Evolutionary conservation across 2,797 vertebrate genomes (phyloP), one percentile per base, ranked within the genome.

Genomic region (Phrynocephalus vlangalii): DNA sequence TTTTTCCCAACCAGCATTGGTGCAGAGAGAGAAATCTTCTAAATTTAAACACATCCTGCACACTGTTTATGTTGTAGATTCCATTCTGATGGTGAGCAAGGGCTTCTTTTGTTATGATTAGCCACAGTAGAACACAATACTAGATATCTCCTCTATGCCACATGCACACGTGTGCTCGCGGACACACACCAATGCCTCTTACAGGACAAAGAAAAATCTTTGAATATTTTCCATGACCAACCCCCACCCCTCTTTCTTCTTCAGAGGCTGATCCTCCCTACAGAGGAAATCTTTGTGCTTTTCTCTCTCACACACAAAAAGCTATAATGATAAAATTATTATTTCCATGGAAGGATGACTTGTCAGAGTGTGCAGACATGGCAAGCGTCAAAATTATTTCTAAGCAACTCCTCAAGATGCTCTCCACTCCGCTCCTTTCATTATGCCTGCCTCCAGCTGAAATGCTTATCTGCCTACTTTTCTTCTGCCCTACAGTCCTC

Each of bases 61-160:
- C 48, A 56, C 22, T 87, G 63, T 87, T 82, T 87, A 85, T 30
- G 50, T 22, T 87, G 71, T 56, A 81, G 66, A 81, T 87, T 82
- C 78, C 24, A 84, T 70, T 81, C 48, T 68, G 33, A 84, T 73
- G 18, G 28, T 20, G 33, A 84, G 85, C 50, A 76, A 75, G n/a
- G n/a, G 11, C n/a, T 68, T 85, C 38, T 86, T 80, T 88, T 85
- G 44, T 85, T 85, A 76, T 81, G 83, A 85, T 85, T 81, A 81
- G 60, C 60, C 76, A 81, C 8, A 33, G 79, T 6, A 66, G 28
- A 80, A 84, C 80, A 66, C n/a, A 73, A 77, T 26, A 33, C 67
- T 44, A 80, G 68, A 66, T 81, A 28, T 56, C 75, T 52, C 79
- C n/a, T 38, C 38, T 67, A 72, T 67, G 28, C 28, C 71, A 30